Evolutionary conservation across 1,140 invertebrate species (phyloP), one percentile per base, ranked within the genome.

Genomic region (Zaprionus gabonicus): DNA sequence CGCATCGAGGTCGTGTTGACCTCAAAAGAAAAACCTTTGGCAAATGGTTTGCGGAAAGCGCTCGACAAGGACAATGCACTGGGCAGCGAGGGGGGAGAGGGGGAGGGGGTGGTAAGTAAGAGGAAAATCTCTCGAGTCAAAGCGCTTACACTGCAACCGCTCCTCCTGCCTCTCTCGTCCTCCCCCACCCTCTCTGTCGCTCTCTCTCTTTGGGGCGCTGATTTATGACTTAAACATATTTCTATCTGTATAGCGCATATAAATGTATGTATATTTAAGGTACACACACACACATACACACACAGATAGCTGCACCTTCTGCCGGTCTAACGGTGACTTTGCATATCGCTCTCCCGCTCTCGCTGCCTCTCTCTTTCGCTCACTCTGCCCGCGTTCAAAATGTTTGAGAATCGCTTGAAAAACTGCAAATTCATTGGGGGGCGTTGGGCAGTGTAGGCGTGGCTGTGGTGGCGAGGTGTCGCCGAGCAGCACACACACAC

Each of bases 351-450:
- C 69, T 49, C 72, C 66, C 63, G 38, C 71, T 58, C 60, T 60
- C 46, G 41, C 34, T 44, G n/a, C n/a, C n/a, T 10, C 9, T 62
- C 76, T 53, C 64, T 66, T 51, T 68, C 59, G 53, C 34, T 34
- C 31, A 10, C 0, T 34, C 31, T 44, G 27, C 36, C 71, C 55
- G 25, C 12, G 56, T 20, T 12, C 51, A 36, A 81, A 87, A 87
- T 87, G 83, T 84, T 88, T 87, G 88, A 84, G 84, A 88, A 84
- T 71, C 59, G 83, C 83, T 82, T 70, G 80, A 76, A 88, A 87
- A 87, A 81, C 66, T 83, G 84, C 69, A 71, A 78, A 87, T 80
- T 87, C 83, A 87, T 80, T 77, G 58, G 65, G 55, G 80, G 71
- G 25, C 25, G 53, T 3, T 44, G 65, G 71, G 67, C 68, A 82